A percentile compares a stretch with the other conserved stretches of the same genome.
Conservation (phyloP, 2,888 invertebrate genomes). For the Salpingus planirostris region DNA sequence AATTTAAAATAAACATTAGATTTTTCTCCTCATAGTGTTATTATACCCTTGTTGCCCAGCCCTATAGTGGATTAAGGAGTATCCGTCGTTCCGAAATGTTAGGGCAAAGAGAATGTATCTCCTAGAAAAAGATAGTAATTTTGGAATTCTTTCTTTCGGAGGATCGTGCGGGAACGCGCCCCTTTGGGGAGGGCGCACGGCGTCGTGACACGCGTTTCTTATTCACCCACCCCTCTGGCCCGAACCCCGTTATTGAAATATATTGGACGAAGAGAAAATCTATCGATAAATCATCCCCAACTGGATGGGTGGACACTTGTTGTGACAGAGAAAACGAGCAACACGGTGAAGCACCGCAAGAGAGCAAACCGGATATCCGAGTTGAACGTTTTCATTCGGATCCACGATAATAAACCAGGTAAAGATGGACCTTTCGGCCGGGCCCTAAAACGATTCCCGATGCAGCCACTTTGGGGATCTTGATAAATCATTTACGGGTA, state of each 20-base stretch:
- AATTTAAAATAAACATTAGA: not conserved
- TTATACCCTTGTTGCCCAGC: too few species aligned
- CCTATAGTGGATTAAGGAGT: too few species aligned
- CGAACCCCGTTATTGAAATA: constrained; percentile 22
- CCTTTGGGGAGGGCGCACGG: constrained; percentile 16
- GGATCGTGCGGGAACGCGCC: constrained; percentile 15
- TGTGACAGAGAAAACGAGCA: constrained; percentile 18
- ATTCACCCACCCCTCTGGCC: constrained; percentile 18
- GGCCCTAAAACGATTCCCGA: too few species aligned
- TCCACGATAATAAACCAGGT: too few species aligned
- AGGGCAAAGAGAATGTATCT: constrained; percentile 12
- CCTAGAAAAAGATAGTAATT: constrained; percentile 16
- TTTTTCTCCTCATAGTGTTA: too few species aligned
- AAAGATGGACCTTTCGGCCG: too few species aligned
- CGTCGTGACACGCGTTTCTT: constrained; percentile 21
- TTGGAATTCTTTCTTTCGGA: constrained; percentile 17
- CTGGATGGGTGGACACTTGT: constrained; percentile 23
- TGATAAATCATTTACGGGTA: too few species aligned
- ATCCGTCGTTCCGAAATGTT: too few species aligned
- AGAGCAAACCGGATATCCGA: too few species aligned
- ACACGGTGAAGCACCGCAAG: too few species aligned
- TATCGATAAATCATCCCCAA: constrained; percentile 23
- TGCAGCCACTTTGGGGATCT: too few species aligned
- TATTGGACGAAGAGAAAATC: constrained; percentile 21
- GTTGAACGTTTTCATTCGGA: too few species aligned